These are phyloP conservation scores for Colletes latitarsis DNA, from an alignment of 1,140 invertebrate species.

Conservation along the genomic window DNA sequence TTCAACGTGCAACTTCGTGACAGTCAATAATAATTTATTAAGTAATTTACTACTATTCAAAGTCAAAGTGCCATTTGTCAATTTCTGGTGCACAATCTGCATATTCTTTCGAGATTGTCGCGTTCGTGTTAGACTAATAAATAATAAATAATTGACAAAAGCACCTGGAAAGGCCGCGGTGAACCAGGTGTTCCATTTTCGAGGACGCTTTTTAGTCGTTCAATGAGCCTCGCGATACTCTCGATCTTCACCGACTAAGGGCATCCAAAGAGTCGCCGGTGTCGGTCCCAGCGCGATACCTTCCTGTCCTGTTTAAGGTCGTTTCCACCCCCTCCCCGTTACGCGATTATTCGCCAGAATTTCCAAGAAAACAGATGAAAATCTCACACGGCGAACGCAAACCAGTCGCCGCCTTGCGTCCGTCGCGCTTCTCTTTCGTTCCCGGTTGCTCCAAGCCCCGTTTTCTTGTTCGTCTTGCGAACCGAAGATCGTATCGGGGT, in stretches of 20 bases:
- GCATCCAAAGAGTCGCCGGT: background rate
- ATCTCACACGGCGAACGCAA: constrained; percentile 70
- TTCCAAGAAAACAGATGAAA: constrained; percentile 76
- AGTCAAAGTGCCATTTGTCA: no score
- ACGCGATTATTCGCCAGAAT: constrained; percentile 43
- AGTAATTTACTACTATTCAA: no score
- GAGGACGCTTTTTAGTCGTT: background rate
- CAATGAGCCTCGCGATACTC: background rate
- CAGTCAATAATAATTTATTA: no score
- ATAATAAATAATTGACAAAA: background rate
- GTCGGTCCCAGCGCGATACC: background rate
- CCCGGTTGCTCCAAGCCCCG: background rate
- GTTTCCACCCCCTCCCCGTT: background rate
- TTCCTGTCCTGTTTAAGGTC: constrained; percentile 8
- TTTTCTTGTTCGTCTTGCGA: background rate
- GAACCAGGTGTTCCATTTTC: background rate
- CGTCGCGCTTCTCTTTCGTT: constrained; percentile 24
- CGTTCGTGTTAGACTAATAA: no score
- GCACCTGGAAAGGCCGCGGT: background rate
- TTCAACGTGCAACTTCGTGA: no score
- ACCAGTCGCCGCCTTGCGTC: constrained; percentile 63
- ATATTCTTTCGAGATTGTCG: no score
- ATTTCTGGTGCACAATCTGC: no score
- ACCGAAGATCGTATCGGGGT: constrained; percentile 69
- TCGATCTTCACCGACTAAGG: background rate